phyloP scores from a whole-genome alignment of 1,140 invertebrate species.

The Bombus confusus region DNA sequence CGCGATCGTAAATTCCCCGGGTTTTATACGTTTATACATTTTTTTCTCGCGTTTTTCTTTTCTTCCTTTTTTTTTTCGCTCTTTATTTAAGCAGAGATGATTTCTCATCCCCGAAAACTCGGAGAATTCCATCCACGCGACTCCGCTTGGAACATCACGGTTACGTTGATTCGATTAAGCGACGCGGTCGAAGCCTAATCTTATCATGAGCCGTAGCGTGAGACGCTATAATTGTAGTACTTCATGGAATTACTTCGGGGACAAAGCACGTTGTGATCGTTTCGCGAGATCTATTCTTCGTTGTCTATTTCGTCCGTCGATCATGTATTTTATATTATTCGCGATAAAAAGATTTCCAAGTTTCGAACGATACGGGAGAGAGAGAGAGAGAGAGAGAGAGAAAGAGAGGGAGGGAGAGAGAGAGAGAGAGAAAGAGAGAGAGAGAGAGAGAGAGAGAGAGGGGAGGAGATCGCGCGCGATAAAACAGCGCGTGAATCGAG shows the following conservation, averaged over 20 bases:
- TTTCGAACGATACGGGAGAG: neutral
- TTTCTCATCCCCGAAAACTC: neutral
- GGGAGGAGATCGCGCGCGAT: neutral
- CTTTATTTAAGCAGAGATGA: neutral
- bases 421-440: neutral
- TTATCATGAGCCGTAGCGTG: conserved; percentile 67
- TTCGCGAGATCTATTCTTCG: neutral
- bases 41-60: neutral
- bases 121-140: conserved; percentile 18
- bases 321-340: neutral
- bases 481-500: conserved; percentile 52
- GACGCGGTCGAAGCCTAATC: conserved; percentile 77
- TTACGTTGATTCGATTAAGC: conserved; percentile 77
- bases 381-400: neutral
- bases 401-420: too few relatives aligned
- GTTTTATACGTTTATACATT: conserved; percentile 2
- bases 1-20: neutral
- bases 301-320: neutral
- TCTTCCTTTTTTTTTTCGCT: neutral
- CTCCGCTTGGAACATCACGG: conserved; percentile 52
- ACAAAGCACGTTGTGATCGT: neutral
- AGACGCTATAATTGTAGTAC: conserved; percentile 5
- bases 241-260: neutral
- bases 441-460: neutral
- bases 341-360: neutral